Evolutionary conservation across 2,113 vertebrate genomes (phyloP).

Genomic region (Phaethon lepturus): DNA sequence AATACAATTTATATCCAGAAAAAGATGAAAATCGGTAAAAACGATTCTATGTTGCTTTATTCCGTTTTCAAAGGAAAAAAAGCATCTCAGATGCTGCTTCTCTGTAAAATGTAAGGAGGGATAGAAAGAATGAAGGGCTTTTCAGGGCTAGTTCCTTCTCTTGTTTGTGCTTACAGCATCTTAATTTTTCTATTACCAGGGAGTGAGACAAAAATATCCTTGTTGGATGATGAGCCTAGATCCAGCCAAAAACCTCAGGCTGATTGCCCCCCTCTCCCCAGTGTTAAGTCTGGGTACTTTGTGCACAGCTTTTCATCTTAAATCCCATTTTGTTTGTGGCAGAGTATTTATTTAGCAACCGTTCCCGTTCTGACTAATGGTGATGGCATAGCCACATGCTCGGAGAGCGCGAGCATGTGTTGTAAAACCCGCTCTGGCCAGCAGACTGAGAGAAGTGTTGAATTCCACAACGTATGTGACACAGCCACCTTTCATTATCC

Average conservation of each 20-base stretch:
- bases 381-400: conserved; percentile 22
- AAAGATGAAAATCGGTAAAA: background rate
- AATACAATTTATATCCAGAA: background rate
- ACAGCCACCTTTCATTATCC: conserved; percentile 51
- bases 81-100: background rate
- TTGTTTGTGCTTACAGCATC: background rate
- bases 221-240: background rate
- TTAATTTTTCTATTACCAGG: background rate
- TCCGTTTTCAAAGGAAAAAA: background rate
- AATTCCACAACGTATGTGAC: conserved; percentile 10
- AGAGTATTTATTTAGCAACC: conserved; percentile 34
- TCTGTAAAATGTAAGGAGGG: background rate
- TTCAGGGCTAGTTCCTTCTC: background rate
- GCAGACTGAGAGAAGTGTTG: conserved; percentile 19
- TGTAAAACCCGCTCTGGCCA: conserved; percentile 21
- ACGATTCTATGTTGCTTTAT: background rate
- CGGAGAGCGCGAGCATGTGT: background rate
- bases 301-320: conserved; percentile 32
- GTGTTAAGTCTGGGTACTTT: conserved; percentile 34
- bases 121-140: background rate
- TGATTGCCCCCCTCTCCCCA: background rate
- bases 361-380: conserved; percentile 12
- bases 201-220: background rate
- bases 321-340: conserved; percentile 14
- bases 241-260: background rate